Percentiles rank a stretch among this genome's conserved stretches.
These are phyloP conservation scores for Orchestia grillus DNA, from an alignment of 1,140 invertebrate species.

Conservation along the genomic window DNA sequence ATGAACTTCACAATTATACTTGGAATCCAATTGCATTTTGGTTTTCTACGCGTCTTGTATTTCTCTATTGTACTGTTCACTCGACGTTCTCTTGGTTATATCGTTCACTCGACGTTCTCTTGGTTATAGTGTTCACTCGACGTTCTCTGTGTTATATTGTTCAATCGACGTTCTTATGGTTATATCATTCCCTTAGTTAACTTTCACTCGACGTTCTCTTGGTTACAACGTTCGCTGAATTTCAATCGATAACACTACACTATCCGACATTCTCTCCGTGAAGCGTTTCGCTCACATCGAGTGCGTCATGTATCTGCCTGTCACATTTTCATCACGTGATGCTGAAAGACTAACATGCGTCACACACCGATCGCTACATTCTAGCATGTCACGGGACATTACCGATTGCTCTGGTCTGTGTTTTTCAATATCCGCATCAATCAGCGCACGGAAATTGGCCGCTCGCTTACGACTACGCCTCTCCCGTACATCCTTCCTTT, in stretches of 20 bases:
- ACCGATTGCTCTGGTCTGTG: neutral
- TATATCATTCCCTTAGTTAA: neutral
- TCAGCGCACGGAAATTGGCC: constrained; percentile 18
- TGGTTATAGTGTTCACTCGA: neutral
- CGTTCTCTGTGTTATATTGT: neutral
- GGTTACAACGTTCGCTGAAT: neutral
- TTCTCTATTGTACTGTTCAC: no score
- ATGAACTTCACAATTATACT: no score
- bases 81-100: neutral
- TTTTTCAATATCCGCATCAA: constrained; percentile 49
- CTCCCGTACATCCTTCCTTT: neutral
- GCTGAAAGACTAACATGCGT: neutral
- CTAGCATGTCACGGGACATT: neutral
- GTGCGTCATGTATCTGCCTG: neutral
- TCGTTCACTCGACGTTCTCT: neutral
- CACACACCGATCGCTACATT: neutral
- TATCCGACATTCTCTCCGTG: neutral
- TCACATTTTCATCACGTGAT: neutral
- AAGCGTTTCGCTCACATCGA: neutral
- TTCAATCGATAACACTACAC: no score
- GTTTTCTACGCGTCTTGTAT: no score
- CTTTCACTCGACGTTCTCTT: neutral
- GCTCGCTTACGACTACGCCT: neutral
- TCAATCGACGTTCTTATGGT: neutral
- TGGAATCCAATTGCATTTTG: no score